Conservation (phyloP, 2,888 invertebrate species). For the Phalangium opilio region DNA sequence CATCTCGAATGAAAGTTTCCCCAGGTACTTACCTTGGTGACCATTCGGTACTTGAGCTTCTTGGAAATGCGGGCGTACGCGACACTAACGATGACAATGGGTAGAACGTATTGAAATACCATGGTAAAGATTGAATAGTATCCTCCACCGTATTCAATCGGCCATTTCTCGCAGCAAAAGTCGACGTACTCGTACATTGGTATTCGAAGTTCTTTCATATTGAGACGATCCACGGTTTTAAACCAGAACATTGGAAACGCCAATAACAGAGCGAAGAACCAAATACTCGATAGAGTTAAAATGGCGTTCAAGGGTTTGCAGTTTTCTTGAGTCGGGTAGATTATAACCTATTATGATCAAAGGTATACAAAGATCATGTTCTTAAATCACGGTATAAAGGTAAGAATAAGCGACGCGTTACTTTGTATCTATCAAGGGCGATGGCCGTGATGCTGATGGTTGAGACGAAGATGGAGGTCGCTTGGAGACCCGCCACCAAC, state of each 20-base stretch:
- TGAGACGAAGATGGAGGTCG: conserved; percentile 79
- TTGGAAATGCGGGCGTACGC: conserved; percentile 69
- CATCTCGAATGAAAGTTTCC: too few species aligned
- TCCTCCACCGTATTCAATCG: conserved; percentile 49
- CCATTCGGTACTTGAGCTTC: conserved; percentile 50
- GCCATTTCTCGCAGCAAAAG: conserved; percentile 70
- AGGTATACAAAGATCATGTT: too few species aligned
- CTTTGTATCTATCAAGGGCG: conserved; percentile 66
- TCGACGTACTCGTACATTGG: conserved; percentile 34
- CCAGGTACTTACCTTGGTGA: conserved; percentile 21
- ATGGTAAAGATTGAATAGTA: conserved; percentile 70
- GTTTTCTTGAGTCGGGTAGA: conserved; percentile 59
- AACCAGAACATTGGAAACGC: conserved; percentile 65
- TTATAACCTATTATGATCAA: too few species aligned
- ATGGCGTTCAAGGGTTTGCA: conserved; percentile 45
- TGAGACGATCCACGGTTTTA: conserved; percentile 43
- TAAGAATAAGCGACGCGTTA: conserved; percentile 33
- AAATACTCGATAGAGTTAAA: conserved; percentile 43
- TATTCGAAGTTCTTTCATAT: conserved; percentile 2
- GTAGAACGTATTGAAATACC: conserved; percentile 66
- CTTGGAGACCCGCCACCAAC: conserved; percentile 69
- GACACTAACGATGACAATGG: conserved; percentile 63
- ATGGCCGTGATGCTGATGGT: conserved; percentile 88
- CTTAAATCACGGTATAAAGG: too few species aligned
- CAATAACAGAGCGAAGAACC: conserved; percentile 53